These are phyloP conservation scores for Bhutanitis thaidina DNA, from an alignment of 2,888 invertebrate species.

Conservation along the genomic window DNA sequence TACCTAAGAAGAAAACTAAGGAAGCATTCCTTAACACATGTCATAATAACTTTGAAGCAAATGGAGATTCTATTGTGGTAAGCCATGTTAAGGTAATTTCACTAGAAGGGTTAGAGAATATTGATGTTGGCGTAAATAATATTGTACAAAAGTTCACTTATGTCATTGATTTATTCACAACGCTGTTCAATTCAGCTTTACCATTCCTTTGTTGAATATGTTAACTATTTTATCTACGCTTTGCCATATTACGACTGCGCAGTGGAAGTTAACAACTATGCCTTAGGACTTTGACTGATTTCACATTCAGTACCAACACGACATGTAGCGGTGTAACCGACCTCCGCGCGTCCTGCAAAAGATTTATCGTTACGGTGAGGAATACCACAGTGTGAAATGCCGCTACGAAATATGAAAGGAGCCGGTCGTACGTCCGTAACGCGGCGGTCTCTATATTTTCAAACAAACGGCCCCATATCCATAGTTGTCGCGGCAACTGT, in stretches of 20 bases:
- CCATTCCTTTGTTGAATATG: not conserved
- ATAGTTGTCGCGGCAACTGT: slow-evolving; percentile 13
- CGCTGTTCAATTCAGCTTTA: too few species aligned
- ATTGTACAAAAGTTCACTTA: too few species aligned
- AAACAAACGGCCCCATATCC: slow-evolving; percentile 33
- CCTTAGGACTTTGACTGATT: slow-evolving; percentile 1
- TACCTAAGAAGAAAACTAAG: too few species aligned
- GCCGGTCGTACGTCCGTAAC: slow-evolving; percentile 21
- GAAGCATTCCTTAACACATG: too few species aligned
- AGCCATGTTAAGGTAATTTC: too few species aligned
- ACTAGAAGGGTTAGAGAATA: too few species aligned
- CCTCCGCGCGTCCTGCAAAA: slow-evolving; percentile 19
- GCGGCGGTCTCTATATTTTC: slow-evolving; percentile 26
- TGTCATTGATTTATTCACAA: too few species aligned
- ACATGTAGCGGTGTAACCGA: slow-evolving; percentile 16
- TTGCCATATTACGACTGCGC: not conserved
- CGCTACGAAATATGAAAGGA: slow-evolving; percentile 27
- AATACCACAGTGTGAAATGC: slow-evolving; percentile 30
- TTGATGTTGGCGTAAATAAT: too few species aligned
- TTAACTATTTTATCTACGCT: slow-evolving; percentile 1
- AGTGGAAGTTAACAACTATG: slow-evolving; percentile 1
- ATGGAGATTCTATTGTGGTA: too few species aligned
- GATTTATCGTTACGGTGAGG: slow-evolving; percentile 29
- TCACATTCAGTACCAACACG: not conserved
- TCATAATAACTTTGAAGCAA: too few species aligned